phyloP scores from a whole-genome alignment of 2,888 invertebrate species.

The Volucella inanis region DNA sequence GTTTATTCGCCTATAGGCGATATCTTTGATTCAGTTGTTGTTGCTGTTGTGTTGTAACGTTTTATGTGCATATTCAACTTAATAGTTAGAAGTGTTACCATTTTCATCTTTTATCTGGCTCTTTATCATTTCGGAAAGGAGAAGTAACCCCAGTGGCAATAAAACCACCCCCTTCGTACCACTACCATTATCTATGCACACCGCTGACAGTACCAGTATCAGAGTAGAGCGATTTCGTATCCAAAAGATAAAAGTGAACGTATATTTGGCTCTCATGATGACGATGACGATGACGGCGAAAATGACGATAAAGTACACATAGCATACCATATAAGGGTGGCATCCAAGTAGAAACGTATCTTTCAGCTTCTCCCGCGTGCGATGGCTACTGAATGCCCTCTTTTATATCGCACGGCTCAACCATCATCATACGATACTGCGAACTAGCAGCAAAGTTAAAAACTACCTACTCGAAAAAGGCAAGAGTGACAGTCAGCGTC shows the following conservation, averaged over 20 bases:
- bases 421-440: slow-evolving; percentile 20
- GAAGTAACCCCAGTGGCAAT: slow-evolving; percentile 15
- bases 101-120: slow-evolving; percentile 20
- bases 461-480: slow-evolving; percentile 30
- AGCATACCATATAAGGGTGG: slow-evolving; percentile 43
- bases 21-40: slow-evolving; percentile 8
- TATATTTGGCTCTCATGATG: slow-evolving; percentile 56
- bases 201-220: slow-evolving; percentile 22
- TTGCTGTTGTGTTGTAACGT: slow-evolving; percentile 20
- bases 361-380: slow-evolving; percentile 31
- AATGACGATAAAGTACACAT: slow-evolving; percentile 51
- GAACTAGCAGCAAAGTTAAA: slow-evolving; percentile 41
- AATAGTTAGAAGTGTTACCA: slow-evolving; percentile 27
- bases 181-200: slow-evolving; percentile 4
- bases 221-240: slow-evolving; percentile 56
- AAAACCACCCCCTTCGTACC: slow-evolving; percentile 6
- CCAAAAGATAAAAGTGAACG: slow-evolving; percentile 60
- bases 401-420: slow-evolving; percentile 28
- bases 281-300: slow-evolving; percentile 43
- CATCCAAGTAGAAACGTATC: slow-evolving; percentile 50
- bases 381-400: slow-evolving; percentile 26
- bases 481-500: slow-evolving; percentile 29
- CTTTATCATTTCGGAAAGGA: slow-evolving; percentile 8
- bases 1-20: slow-evolving; percentile 6
- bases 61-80: slow-evolving; percentile 49